Evolutionary conservation across 2,797 vertebrate genomes (phyloP), one percentile per base, ranked within the genome.

Genomic region (Amblyraja radiata): DNA sequence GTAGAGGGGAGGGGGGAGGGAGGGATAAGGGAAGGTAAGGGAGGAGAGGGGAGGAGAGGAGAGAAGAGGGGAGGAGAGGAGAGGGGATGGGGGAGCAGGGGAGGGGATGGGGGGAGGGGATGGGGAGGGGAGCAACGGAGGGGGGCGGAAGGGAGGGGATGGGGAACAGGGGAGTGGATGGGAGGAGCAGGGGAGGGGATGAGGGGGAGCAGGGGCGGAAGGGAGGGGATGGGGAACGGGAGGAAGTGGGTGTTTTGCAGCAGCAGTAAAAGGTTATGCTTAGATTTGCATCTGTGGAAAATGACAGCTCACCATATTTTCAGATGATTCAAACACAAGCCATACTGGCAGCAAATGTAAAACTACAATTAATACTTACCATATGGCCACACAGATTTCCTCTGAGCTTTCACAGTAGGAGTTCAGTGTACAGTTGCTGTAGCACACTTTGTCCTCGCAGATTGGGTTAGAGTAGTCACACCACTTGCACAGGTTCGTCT

Each of bases 341-440:
- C 32, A 73, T 16, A 4, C 32, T 8, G 39, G 10, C 13, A 58
- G 5, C 0, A 11, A 74, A 92, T 58, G 11, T 46, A 76, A 92
- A 76, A 16, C 71, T 76, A n/a, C 90, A 58, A 74, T 25, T 28
- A 77, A 36, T 88, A 8, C 97, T 96, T 78, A 98, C 98, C 98
- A 98, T 94, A 98, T 95, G 32, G 97, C 96, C 93, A 98, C 95
- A 23, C 98, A 98, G 96, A 98, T 97, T 95, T 98, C 98, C 1
- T 97, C 96, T 6, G 94, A 94, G 93, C 94, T 94, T 76, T 76
- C 94, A 93, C 98, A 98, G 95, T 97, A 98, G 94, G 98, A 98
- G 79, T 96, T 97, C 94, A 98, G 95, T 94, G 94, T 96, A 95
- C 98, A 98, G 96, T 98, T 98, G 94, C 96, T 98, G 94, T 95